Evolutionary conservation across 53 echinoderm and acorn worm species (phyloP).

Genomic region (Echinarachnius parma): DNA sequence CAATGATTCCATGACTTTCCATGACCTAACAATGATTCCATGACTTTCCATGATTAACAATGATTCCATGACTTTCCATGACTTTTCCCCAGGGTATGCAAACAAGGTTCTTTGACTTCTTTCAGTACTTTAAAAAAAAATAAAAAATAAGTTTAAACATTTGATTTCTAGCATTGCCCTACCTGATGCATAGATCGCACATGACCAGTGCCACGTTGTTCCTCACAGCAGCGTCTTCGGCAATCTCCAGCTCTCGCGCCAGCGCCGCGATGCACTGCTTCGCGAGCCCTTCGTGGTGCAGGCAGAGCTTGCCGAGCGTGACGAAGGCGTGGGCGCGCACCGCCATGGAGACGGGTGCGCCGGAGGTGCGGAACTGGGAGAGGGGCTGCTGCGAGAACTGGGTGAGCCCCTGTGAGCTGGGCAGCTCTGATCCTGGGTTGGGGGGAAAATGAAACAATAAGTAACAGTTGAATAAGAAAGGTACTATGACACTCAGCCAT

Average conservation of each 20-base stretch:
- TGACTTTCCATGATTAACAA: no score
- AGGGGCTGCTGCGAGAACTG: constrained; percentile 72
- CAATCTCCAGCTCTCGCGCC: constrained; percentile 86
- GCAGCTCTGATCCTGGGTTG: constrained; percentile 23
- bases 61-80: no score
- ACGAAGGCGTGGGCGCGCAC: constrained; percentile 85
- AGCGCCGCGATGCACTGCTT: constrained; percentile 85
- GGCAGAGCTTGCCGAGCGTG: constrained; percentile 90
- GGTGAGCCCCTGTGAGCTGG: constrained; percentile 54
- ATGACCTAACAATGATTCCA: no score
- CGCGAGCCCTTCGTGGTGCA: constrained; percentile 85
- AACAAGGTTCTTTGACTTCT: no score
- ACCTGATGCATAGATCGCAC: constrained; percentile 97
- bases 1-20: no score
- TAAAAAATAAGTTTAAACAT: no score
- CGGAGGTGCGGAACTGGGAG: constrained; percentile 68
- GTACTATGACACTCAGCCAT: no score
- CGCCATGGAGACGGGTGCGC: constrained; percentile 64
- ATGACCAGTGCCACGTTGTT: constrained; percentile 90
- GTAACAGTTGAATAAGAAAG: background rate
- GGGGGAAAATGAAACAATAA: background rate
- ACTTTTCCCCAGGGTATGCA: no score
- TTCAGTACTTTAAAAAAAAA: no score
- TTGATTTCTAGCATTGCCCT: no score
- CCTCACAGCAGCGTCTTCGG: constrained; percentile 60